Percentiles rank a stretch among this genome's conserved stretches.
phyloP scores from a whole-genome alignment of 2,113 vertebrate genomes.

The Micronisus gabar region DNA sequence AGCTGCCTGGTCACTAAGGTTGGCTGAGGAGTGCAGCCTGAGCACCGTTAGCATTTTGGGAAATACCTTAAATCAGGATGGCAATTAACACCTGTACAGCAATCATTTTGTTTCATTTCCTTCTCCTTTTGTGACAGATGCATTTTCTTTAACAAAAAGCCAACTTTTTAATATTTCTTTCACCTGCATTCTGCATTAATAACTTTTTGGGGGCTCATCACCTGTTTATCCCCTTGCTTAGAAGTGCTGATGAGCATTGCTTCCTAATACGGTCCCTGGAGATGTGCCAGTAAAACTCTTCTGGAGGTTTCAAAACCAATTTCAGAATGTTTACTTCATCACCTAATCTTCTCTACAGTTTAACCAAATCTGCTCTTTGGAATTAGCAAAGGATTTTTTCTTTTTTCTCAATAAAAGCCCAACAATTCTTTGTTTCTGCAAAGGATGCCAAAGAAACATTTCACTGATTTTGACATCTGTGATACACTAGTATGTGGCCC shows the following conservation, averaged over 20 bases:
- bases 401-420: neutral
- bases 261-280: neutral
- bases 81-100: neutral
- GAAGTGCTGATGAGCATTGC: neutral
- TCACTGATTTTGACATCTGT: neutral
- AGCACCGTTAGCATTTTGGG: neutral
- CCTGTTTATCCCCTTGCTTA: neutral
- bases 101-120: neutral
- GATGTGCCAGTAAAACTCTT: neutral
- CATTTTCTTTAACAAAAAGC: neutral
- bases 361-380: neutral
- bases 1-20: neutral
- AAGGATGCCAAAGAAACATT: neutral
- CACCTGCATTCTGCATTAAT: accelerated
- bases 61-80: neutral
- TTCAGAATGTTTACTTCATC: neutral
- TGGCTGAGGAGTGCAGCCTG: neutral
- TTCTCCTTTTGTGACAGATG: neutral
- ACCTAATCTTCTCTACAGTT: neutral
- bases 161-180: neutral
- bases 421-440: neutral
- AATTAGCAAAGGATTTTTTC: neutral
- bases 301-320: neutral
- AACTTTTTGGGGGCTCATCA: neutral
- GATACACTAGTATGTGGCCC: neutral